These are phyloP conservation scores for Cryptocephalus moraei DNA, from an alignment of 2,888 invertebrate genomes.

Conservation along the genomic window DNA sequence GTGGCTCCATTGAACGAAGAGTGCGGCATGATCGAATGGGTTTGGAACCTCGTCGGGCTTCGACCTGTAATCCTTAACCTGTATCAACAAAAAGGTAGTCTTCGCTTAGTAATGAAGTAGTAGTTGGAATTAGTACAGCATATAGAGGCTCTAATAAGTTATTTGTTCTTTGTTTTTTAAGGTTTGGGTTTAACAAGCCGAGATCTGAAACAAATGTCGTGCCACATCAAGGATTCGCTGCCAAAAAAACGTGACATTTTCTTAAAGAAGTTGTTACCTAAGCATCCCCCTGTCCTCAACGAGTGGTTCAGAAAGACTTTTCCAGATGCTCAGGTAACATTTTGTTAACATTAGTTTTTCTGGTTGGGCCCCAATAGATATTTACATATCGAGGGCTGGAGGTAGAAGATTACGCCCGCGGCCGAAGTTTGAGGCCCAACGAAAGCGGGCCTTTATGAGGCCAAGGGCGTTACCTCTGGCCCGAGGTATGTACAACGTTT, in stretches of 20 bases:
- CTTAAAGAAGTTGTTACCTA: slow-evolving; percentile 52
- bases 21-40: slow-evolving; percentile 95
- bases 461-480: too few species aligned
- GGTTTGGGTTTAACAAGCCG: slow-evolving; percentile 46
- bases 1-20: slow-evolving; percentile 92
- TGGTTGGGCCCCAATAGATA: too few species aligned
- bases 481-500: too few species aligned
- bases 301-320: slow-evolving; percentile 89
- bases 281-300: slow-evolving; percentile 76
- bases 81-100: slow-evolving; percentile 58
- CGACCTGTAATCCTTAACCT: slow-evolving; percentile 58
- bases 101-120: background rate
- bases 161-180: slow-evolving; percentile 17
- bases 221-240: slow-evolving; percentile 49
- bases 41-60: slow-evolving; percentile 73
- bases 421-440: too few species aligned
- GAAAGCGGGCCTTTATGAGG: too few species aligned
- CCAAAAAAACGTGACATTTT: slow-evolving; percentile 59
- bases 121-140: too few species aligned
- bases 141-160: too few species aligned
- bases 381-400: too few species aligned
- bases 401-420: too few species aligned
- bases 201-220: slow-evolving; percentile 54
- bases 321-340: slow-evolving; percentile 59
- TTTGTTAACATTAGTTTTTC: too few species aligned